These are phyloP conservation scores for Cnemophilus loriae DNA, from an alignment of 2,113 vertebrate genomes.

Conservation along the genomic window DNA sequence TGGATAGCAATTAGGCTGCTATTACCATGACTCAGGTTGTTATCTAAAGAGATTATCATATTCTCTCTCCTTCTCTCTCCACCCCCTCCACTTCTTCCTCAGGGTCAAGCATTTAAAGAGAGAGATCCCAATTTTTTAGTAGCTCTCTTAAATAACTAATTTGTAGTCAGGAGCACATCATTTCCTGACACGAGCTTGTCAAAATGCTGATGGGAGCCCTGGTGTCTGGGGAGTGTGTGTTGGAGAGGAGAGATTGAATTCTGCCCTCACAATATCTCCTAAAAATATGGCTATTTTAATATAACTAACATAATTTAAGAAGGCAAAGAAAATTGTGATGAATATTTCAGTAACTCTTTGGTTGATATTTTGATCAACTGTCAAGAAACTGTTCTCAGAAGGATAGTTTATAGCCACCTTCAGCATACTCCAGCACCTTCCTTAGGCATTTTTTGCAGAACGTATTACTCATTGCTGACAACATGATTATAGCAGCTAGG, in stretches of 20 bases:
- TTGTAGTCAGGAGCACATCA: background rate
- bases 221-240: background rate
- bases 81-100: background rate
- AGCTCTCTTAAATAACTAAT: background rate
- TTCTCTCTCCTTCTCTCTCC: background rate
- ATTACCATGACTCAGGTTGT: conserved; percentile 17
- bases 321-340: background rate
- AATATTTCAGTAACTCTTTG: background rate
- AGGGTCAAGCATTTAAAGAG: conserved; percentile 13
- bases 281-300: background rate
- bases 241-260: background rate
- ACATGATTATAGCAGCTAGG: background rate
- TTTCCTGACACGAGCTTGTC: background rate
- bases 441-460: background rate
- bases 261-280: background rate
- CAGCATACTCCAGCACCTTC: background rate
- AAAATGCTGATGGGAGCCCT: background rate
- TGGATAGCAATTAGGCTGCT: conserved; percentile 1
- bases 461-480: background rate
- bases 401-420: background rate
- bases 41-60: conserved; percentile 17
- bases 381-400: background rate
- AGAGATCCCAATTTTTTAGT: background rate
- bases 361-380: background rate
- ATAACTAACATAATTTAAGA: background rate